Percentiles rank a stretch among this genome's conserved stretches.
phyloP scores from a whole-genome alignment of 2,888 invertebrate genomes.

The Autographa pulchrina region DNA sequence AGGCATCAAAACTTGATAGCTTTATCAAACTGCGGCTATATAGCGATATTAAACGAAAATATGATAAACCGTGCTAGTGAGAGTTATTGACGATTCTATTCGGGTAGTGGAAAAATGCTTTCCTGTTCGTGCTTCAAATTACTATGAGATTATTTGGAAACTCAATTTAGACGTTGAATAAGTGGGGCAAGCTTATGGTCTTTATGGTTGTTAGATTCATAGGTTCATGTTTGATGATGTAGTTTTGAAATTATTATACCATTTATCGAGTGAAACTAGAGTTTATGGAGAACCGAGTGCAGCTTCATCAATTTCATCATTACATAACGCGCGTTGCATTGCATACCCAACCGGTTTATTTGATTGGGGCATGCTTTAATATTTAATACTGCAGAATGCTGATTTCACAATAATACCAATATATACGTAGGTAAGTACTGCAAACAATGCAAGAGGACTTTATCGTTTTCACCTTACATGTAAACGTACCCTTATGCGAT shows the following conservation, averaged over 20 bases:
- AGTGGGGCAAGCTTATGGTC: neutral
- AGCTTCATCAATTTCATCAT: conserved; percentile 39
- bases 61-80: neutral
- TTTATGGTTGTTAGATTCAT: too few relatives aligned
- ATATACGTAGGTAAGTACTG: neutral
- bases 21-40: conserved; percentile 6
- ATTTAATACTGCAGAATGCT: conserved; percentile 14
- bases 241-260: neutral
- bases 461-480: neutral
- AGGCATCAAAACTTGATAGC: conserved; percentile 6
- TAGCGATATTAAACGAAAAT: neutral
- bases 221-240: neutral
- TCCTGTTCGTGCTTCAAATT: neutral
- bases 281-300: neutral
- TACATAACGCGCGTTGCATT: conserved; percentile 46
- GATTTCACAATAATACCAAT: conserved; percentile 6
- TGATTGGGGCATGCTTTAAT: conserved; percentile 27
- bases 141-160: neutral
- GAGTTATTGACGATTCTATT: neutral
- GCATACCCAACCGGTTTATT: conserved; percentile 42
- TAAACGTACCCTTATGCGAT: conserved; percentile 6
- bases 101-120: neutral
- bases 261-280: neutral
- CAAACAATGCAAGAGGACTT: neutral
- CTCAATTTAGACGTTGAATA: neutral